phyloP scores from a whole-genome alignment of 2,797 vertebrate species.

The Oceanodroma leucorhoa region DNA sequence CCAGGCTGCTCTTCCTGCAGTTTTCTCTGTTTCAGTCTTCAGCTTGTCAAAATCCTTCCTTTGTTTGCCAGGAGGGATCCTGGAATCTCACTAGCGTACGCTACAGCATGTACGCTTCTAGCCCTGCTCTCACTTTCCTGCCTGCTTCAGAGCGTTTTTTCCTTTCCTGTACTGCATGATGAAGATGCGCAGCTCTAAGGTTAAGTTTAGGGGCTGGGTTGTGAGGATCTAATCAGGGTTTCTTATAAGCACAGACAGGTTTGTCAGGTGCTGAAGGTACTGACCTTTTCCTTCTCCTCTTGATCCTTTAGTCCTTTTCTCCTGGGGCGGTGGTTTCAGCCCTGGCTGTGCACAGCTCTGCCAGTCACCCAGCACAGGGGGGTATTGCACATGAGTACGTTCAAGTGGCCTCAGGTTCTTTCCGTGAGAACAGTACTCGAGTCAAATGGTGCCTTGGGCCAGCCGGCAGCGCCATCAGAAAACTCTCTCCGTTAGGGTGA shows the following conservation, averaged over 20 bases:
- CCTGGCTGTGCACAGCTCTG: background rate
- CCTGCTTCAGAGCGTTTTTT: background rate
- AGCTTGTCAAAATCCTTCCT: background rate
- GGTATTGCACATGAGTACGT: rapidly evolving
- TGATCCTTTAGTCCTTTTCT: background rate
- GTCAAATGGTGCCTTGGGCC: background rate
- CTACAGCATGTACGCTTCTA: background rate
- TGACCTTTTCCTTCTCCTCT: background rate
- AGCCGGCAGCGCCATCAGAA: background rate
- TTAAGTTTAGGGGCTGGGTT: background rate
- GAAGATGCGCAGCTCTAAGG: background rate
- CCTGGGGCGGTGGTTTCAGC: background rate
- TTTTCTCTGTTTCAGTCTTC: background rate
- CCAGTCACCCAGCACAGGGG: background rate
- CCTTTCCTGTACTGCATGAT: rapidly evolving
- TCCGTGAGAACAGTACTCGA: rapidly evolving
- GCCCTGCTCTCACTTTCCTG: background rate
- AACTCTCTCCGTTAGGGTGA: rapidly evolving
- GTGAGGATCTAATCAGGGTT: background rate
- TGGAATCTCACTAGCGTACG: background rate
- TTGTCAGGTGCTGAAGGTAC: background rate
- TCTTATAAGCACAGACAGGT: background rate
- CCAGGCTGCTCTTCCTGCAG: background rate
- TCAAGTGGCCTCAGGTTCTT: rapidly evolving
- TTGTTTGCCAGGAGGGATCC: background rate